Conservation (phyloP, 2,797 vertebrate species). For the Manis javanica region DNA sequence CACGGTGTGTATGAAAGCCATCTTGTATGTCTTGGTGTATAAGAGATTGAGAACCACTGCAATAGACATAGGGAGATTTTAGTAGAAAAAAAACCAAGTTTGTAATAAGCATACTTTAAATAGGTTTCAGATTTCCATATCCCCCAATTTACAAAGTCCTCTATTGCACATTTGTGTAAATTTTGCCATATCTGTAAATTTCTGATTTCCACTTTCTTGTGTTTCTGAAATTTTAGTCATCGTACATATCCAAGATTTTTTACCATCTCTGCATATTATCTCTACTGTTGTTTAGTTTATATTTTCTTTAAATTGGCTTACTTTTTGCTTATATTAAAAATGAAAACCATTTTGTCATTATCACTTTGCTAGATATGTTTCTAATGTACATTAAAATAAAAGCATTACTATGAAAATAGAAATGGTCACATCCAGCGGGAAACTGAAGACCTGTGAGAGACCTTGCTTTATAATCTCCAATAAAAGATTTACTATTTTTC, state of each 20-base stretch:
- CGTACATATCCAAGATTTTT: neutral
- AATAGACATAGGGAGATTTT: neutral
- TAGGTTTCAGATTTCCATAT: neutral
- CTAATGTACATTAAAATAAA: neutral
- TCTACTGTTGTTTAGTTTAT: neutral
- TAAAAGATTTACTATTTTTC: neutral
- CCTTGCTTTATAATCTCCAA: neutral
- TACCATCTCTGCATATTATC: neutral
- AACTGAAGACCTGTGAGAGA: neutral
- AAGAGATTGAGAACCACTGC: neutral
- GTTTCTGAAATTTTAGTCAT: neutral
- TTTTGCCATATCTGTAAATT: neutral
- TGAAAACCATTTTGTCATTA: neutral
- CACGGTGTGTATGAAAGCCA: accelerated
- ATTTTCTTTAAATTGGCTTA: neutral
- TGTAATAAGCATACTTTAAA: neutral
- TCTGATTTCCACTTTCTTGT: neutral
- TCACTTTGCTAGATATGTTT: slow-evolving; percentile 26
- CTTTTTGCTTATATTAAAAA: neutral
- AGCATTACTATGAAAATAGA: neutral
- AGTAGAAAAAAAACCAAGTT: neutral
- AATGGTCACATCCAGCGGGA: neutral
- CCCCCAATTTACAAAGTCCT: neutral
- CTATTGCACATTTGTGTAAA: neutral
- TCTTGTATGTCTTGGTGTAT: accelerated